phyloP scores from a whole-genome alignment of 2,113 vertebrate species.

The Melanerpes aurifrons region DNA sequence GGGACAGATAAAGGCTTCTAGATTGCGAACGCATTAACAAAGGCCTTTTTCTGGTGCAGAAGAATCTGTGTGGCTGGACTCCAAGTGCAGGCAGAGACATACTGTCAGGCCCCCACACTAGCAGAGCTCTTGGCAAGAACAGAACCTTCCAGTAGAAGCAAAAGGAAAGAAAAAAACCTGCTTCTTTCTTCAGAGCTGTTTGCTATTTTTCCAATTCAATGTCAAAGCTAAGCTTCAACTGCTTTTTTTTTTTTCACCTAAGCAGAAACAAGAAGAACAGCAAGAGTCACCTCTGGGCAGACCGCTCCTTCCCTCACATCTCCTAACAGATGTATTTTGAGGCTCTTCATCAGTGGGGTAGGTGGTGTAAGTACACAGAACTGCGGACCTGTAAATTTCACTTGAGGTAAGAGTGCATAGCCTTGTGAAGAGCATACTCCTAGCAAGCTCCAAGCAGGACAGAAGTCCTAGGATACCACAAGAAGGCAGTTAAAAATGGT shows the following conservation, averaged over 20 bases:
- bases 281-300: background rate
- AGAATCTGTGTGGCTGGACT: rapidly evolving
- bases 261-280: background rate
- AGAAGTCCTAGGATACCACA: background rate
- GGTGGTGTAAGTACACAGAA: background rate
- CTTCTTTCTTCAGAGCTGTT: background rate
- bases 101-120: background rate
- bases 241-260: background rate
- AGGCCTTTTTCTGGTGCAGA: background rate
- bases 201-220: background rate
- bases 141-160: background rate
- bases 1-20: background rate
- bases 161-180: background rate
- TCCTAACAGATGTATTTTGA: background rate
- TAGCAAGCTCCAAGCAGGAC: background rate
- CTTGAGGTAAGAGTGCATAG: background rate
- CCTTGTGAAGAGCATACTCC: background rate
- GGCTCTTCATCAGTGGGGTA: background rate
- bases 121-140: background rate
- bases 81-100: background rate
- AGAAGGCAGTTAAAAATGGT: background rate
- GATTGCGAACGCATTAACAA: background rate
- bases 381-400: background rate
- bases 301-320: background rate
- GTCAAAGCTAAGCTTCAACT: background rate